Conservation (phyloP, 2,888 invertebrate species). For the Sminthurinus aureus region DNA sequence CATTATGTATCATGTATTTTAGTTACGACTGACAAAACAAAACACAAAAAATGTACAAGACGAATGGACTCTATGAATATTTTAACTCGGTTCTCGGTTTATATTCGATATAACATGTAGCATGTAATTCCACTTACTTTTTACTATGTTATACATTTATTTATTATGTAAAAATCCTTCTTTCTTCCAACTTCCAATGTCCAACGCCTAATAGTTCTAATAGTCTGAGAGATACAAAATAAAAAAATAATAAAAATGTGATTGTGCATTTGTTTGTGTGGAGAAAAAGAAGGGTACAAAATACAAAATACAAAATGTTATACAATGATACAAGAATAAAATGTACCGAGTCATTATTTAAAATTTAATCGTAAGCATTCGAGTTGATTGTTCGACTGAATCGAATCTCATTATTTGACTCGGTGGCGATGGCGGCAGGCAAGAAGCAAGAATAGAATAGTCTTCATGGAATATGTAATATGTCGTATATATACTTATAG, state of each 20-base stretch:
- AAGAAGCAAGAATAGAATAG: too few species aligned
- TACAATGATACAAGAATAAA: background rate
- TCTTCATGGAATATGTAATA: too few species aligned
- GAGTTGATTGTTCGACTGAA: background rate
- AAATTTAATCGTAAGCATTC: constrained; percentile 15
- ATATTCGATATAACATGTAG: background rate
- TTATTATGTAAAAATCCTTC: too few species aligned
- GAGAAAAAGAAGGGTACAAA: background rate
- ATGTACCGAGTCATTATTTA: constrained; percentile 15
- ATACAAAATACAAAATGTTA: background rate
- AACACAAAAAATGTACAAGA: background rate
- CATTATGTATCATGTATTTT: background rate
- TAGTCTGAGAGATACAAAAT: too few species aligned
- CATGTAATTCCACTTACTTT: too few species aligned
- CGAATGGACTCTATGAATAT: background rate
- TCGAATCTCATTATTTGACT: constrained; percentile 5
- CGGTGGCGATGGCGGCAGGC: too few species aligned
- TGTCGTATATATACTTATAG: too few species aligned
- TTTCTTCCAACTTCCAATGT: too few species aligned
- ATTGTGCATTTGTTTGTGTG: background rate
- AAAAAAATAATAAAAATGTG: too few species aligned
- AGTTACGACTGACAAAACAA: background rate
- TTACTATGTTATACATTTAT: too few species aligned
- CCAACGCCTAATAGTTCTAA: too few species aligned
- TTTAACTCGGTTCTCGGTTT: background rate